Evolutionary conservation across 1,140 invertebrate genomes (phyloP).

Genomic region (Palaemon carinicauda): DNA sequence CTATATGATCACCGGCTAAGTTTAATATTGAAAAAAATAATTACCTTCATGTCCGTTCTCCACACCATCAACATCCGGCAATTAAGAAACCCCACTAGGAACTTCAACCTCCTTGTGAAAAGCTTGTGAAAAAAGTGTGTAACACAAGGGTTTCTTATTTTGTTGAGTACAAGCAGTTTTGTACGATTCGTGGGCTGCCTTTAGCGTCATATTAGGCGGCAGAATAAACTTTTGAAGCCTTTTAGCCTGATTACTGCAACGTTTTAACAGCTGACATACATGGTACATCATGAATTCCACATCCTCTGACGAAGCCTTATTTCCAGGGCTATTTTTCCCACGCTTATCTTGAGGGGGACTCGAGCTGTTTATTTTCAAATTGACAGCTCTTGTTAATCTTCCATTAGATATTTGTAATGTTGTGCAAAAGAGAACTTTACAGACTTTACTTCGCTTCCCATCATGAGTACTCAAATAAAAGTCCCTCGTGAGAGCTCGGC

Average conservation of each 20-base stretch:
- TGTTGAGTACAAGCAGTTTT: neutral
- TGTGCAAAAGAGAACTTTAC: neutral
- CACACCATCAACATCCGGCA: neutral
- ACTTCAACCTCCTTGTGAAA: neutral
- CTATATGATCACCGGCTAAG: too few relatives aligned
- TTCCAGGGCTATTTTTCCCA: neutral
- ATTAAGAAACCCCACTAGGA: neutral
- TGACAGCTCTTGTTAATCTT: neutral
- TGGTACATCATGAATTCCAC: neutral
- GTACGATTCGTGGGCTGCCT: neutral
- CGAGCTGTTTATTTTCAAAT: neutral
- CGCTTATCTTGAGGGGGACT: neutral
- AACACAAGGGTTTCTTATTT: neutral
- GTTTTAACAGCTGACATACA: neutral
- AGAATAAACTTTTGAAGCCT: neutral
- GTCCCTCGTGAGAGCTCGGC: neutral
- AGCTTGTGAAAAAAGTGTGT: neutral
- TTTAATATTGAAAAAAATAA: too few relatives aligned
- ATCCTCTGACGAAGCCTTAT: neutral
- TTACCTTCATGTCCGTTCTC: too few relatives aligned
- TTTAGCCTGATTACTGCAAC: neutral
- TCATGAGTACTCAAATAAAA: neutral
- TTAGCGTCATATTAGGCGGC: neutral
- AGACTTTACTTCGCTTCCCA: neutral
- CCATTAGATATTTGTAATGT: constrained; percentile 6